Base-by-base conservation (phyloP, 2,797 vertebrate genomes). In the Pangasius sanitwongsei region DNA sequence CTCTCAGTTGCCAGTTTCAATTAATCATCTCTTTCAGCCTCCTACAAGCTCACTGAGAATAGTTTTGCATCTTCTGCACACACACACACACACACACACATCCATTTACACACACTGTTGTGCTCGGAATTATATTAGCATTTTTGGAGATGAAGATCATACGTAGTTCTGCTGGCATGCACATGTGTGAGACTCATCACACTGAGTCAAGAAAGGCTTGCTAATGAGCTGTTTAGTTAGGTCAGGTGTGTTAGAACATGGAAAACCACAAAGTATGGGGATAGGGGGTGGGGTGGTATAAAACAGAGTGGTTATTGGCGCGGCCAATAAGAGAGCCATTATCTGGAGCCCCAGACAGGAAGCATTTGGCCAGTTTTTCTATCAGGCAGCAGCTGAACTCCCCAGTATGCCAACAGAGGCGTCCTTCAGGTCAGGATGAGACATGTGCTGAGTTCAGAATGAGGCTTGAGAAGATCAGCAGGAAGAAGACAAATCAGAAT, bases 21-120 rank as follows among this genome's bases (percentile, higher is more conserved):
- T 88, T 88, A 88, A 88, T 90, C 89, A 90, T 74, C 69, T 90
- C 83, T 89, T 91, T 88, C 88, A 90, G 88, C 89, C 89, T 90
- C 89, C 88, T 78, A 85, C 90, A 59, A 87, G 85, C 87, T 83
- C 81, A 86, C 87, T 91, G 80, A 88, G 86, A 90, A 90, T 81
- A 86, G 87, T 88, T 80, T 86, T 77, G 31, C 85, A 91, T 86
- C 77, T 88, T 86, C 72, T 65, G 61, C 55, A 75, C 63, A 83
- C 44, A 77, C 48, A 70, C 80, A 72, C 25, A 63, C 65, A 72
- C 48, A 75, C 63, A 87, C 20, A 61, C 55, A 85, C 18, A 85
- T 6, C 44, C 82, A 63, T 11, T 70, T 8, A 86, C 44, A 83
- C 16, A 28, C 53, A 75, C 59, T 85, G 28, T 88, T 67, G n/a